Evolutionary conservation across 2,888 invertebrate species (phyloP), one percentile per base, ranked within the genome.

Genomic region (Epistrophe eligans): DNA sequence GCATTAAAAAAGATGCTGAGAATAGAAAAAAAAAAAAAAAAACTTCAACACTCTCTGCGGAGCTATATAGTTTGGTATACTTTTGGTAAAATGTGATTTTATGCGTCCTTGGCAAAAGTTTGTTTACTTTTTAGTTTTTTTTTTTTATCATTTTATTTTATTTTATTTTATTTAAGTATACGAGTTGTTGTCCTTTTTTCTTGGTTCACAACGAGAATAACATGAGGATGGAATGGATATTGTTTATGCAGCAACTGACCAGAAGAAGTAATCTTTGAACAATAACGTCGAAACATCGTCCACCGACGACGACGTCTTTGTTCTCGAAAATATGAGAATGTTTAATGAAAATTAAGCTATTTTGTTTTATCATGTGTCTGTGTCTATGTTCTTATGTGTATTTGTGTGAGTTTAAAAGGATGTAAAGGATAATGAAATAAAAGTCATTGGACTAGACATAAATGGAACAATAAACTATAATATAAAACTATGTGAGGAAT

Each of bases 161-260:
- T 62, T 62, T 24, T n/a, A n/a, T 8, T 24, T 15, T 62, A 24
- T 62, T 62, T 24, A 4, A 13, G 40, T 40, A 4, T 19, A 4
- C n/a, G 24, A 24, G 24, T n/a, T 70, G 35, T 48, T 45, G 48
- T 48, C 66, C 32, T 32, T 35, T 64, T 64, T 9, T 24, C 15
- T 28, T 35, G 15, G 17, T 38, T 38, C 24, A 19, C n/a, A 32
- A 62, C 15, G 13, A 8, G 28, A 52, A 62, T 48, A 55, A 62
- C 48, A 67, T 35, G 52, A 32, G 15, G 4, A 19, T 19, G 19
- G 28, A 5, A 35, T 35, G 43, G 43, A 38, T 50, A 50, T 73
- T 81, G 81, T 77, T 81, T 73, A 74, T 74, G 70, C 52, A 77
- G 55, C 70, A 35, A 74, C 62, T 73, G 81, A 74, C 81, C 81